Evolutionary conservation across 2,888 invertebrate species (phyloP).

Genomic region (Tanytarsus gracilentus): DNA sequence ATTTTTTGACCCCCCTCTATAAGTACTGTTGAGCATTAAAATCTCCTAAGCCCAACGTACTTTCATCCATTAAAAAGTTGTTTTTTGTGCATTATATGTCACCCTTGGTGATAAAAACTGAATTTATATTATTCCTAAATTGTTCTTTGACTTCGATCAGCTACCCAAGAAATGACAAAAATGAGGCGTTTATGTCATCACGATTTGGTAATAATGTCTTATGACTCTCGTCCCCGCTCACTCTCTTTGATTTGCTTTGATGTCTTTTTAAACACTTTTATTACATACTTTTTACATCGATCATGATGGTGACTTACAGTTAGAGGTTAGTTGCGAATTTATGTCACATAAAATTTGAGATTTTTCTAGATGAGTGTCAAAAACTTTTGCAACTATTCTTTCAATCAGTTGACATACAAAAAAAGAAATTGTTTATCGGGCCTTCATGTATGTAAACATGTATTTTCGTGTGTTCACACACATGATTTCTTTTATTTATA

Average conservation of each 20-base stretch:
- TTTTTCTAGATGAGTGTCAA: background rate
- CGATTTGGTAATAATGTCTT: slow-evolving; percentile 19
- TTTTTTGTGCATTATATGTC: background rate
- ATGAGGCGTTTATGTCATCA: background rate
- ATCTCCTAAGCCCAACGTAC: background rate
- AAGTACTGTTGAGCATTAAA: background rate
- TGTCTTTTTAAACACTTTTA: slow-evolving; percentile 21
- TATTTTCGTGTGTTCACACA: no score
- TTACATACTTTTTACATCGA: no score
- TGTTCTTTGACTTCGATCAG: background rate
- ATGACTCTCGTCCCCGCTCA: slow-evolving; percentile 7
- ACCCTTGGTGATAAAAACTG: background rate
- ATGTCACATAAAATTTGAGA: background rate
- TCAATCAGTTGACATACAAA: no score
- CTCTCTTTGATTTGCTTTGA: slow-evolving; percentile 21
- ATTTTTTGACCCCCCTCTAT: no score
- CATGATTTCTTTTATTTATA: background rate
- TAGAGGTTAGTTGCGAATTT: background rate
- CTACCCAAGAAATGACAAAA: background rate
- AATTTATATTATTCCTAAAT: no score
- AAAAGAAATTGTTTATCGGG: no score
- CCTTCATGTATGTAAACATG: background rate
- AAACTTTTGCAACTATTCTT: background rate
- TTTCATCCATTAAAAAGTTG: background rate
- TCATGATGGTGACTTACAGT: background rate